phyloP scores from a whole-genome alignment of 1,140 invertebrate genomes.

The Trichoplusia ni region DNA sequence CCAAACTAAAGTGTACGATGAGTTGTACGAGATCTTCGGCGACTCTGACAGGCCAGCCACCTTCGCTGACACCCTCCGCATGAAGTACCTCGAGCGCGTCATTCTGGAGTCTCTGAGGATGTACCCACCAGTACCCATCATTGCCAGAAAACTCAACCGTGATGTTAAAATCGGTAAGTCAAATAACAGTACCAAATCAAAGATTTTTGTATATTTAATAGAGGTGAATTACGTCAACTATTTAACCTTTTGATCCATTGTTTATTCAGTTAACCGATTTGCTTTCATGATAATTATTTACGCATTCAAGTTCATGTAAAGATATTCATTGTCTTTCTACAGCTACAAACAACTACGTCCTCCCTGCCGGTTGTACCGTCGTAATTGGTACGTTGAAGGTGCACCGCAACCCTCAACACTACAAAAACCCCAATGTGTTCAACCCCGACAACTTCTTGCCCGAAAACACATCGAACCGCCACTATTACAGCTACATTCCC shows the following conservation, averaged over 20 bases:
- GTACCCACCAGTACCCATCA: conserved; percentile 93
- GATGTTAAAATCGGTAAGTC: conserved; percentile 71
- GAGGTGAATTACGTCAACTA: no score
- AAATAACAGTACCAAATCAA: no score
- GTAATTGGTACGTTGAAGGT: conserved; percentile 85
- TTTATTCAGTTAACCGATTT: no score
- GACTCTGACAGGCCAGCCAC: conserved; percentile 88
- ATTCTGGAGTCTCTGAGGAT: conserved; percentile 92
- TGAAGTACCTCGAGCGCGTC: conserved; percentile 93
- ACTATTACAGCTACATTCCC: conserved; percentile 93
- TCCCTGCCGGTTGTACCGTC: conserved; percentile 86
- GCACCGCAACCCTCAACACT: conserved; percentile 87
- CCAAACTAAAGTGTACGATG: conserved; percentile 88
- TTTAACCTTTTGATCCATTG: no score
- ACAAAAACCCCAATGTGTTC: conserved; percentile 90
- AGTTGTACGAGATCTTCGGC: conserved; percentile 92
- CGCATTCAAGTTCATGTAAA: no score
- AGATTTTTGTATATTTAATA: no score
- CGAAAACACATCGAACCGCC: conserved; percentile 87
- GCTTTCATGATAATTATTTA: no score
- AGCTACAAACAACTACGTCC: conserved; percentile 81
- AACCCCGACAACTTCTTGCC: conserved; percentile 93
- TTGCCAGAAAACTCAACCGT: conserved; percentile 86
- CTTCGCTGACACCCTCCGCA: conserved; percentile 88
- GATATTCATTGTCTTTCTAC: conserved; percentile 39